phyloP scores from a whole-genome alignment of 1,140 invertebrate species.

The Ruditapes philippinarum region DNA sequence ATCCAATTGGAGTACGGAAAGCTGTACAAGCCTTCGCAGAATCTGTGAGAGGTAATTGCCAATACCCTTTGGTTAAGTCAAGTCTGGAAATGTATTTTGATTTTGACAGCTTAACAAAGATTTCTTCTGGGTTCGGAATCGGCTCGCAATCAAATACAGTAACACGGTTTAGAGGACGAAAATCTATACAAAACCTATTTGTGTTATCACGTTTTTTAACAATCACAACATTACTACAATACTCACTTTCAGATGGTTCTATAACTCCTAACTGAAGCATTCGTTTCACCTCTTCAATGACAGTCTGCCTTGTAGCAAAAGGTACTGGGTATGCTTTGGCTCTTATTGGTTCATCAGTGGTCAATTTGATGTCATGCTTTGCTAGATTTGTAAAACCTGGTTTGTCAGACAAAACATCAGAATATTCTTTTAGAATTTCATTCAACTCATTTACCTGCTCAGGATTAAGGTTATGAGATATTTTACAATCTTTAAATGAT shows the following conservation, averaged over 20 bases:
- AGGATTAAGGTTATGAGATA: slow-evolving; percentile 26
- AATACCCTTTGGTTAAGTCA: slow-evolving; percentile 33
- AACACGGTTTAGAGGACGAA: neutral
- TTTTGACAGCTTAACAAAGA: slow-evolving; percentile 19
- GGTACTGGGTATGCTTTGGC: slow-evolving; percentile 56
- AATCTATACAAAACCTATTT: slow-evolving; percentile 46
- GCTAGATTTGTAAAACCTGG: slow-evolving; percentile 58
- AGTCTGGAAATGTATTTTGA: slow-evolving; percentile 81
- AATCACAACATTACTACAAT: slow-evolving; percentile 16
- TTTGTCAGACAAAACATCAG: slow-evolving; percentile 55
- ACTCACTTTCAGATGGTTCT: slow-evolving; percentile 17
- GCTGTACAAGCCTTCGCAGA: neutral
- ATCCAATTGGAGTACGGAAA: slow-evolving; percentile 46
- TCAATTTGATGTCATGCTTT: slow-evolving; percentile 60
- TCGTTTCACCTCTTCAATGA: neutral
- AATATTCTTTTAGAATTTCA: slow-evolving; percentile 31
- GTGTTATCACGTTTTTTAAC: slow-evolving; percentile 26
- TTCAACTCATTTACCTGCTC: slow-evolving; percentile 36
- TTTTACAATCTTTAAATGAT: slow-evolving; percentile 38
- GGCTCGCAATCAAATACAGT: slow-evolving; percentile 35
- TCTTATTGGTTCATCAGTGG: slow-evolving; percentile 47
- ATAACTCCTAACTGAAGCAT: slow-evolving; percentile 33
- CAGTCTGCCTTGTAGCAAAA: neutral
- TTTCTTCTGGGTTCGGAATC: slow-evolving; percentile 2
- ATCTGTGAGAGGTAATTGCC: slow-evolving; percentile 14